Base-by-base conservation (phyloP, 1,140 invertebrate species). In the Cylas formicarius region DNA sequence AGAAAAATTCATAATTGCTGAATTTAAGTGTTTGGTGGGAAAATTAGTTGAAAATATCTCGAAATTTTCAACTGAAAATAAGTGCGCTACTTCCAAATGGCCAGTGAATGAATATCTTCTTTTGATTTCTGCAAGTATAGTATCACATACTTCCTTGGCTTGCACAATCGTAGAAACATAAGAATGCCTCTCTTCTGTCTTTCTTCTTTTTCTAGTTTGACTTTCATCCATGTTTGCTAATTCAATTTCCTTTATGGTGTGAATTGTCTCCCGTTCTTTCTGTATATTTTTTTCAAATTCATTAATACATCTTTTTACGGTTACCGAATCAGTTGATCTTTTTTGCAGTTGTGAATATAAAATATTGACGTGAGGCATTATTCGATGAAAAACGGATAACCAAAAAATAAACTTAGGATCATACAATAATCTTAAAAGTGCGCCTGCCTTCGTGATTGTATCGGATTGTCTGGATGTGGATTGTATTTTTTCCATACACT, bases 81-180 rank as follows among this genome's bases (percentile, higher is more conserved):
- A 24, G 16, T 27, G 17, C 11, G 38, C 19, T 4, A 41, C 28
- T 21, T 21, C 27, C 31, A 51, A 37, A 38, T 53, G 51, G 2
- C 32, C 29, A n/a, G 20, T 39, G 19, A 39, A 46, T 10, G 20
- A 26, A 39, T 47, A 50, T 46, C 43, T 40, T 19, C 16, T 19
- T 46, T 37, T 46, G 8, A 41, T 36, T 17, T 37, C 37, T 9
- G 7, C 3, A 23, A 47, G 33, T 22, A 54, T 47, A 17, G 33
- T 13, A 33, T 50, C 52, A 34, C 48, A 50, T 13, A 47, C 43
- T 51, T 50, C 48, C 27, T 22, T 37, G 2, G 44, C 50, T 29
- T 29, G 13, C 16, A 24, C 39, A 38, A 31, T 36, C 23, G 5
- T 39, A 2, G 21, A 41, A 47, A 37, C 19, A 35, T 34, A 20